A percentile compares a stretch with the other conserved stretches of the same genome.
Conservation (phyloP, 2,888 invertebrate species). For the Pheosia gnoma region DNA sequence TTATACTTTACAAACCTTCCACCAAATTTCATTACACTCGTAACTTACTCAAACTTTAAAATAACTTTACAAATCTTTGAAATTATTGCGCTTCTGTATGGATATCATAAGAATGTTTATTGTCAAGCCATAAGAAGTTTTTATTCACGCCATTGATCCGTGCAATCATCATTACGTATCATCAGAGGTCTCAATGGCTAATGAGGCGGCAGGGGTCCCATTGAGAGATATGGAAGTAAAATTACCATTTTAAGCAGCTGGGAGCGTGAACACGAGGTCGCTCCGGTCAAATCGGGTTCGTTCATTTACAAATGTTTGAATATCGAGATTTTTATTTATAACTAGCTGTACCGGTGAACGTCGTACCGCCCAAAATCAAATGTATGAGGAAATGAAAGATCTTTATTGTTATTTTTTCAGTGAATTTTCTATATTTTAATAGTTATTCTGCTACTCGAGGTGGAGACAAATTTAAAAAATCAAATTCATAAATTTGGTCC, state of each 20-base stretch:
- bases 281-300: neutral
- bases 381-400: too few species aligned
- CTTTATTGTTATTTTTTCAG: too few species aligned
- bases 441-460: too few species aligned
- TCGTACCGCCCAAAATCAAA: too few species aligned
- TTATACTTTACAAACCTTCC: too few species aligned
- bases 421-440: too few species aligned
- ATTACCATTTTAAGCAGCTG: neutral
- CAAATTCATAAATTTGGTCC: too few species aligned
- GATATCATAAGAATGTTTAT: neutral
- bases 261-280: neutral
- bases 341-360: too few species aligned
- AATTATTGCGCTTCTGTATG: neutral
- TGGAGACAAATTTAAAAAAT: too few species aligned
- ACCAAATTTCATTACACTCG: too few species aligned
- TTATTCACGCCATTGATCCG: neutral
- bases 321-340: too few species aligned
- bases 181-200: neutral
- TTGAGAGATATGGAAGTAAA: neutral
- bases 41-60: neutral
- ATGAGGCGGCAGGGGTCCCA: constrained; percentile 4
- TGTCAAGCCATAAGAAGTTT: neutral
- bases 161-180: neutral
- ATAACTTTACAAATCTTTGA: neutral
- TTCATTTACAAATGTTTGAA: too few species aligned